phyloP scores from a whole-genome alignment of 2,797 vertebrate species.

The Periophthalmus magnuspinnatus region DNA sequence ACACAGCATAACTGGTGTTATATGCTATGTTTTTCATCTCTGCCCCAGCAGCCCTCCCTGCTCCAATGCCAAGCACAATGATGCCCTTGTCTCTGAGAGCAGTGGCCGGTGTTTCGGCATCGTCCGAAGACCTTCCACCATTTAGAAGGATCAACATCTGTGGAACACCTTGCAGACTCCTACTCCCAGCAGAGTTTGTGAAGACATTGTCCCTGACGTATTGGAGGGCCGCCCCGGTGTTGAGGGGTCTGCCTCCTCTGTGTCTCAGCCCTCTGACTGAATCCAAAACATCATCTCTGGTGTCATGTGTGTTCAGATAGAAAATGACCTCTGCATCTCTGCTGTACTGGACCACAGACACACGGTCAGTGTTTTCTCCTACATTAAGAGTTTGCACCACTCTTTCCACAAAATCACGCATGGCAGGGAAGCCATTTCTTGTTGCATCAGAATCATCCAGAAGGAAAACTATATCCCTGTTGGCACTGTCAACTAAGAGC shows the following conservation, averaged over 20 bases:
- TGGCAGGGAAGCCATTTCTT: slow-evolving; percentile 75
- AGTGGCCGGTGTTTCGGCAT: slow-evolving; percentile 9
- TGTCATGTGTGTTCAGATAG: slow-evolving; percentile 72
- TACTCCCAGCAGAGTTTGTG: slow-evolving; percentile 57
- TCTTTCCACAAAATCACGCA: slow-evolving; percentile 80
- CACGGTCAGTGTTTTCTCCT: slow-evolving; percentile 75
- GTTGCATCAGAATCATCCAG: slow-evolving; percentile 83
- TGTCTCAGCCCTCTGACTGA: slow-evolving; percentile 43
- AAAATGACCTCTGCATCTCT: slow-evolving; percentile 76
- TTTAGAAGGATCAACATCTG: slow-evolving; percentile 34
- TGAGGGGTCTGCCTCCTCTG: slow-evolving; percentile 57
- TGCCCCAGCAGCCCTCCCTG: background rate
- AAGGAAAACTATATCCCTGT: slow-evolving; percentile 85
- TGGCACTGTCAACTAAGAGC: slow-evolving; percentile 26
- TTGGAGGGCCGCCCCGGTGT: slow-evolving; percentile 63
- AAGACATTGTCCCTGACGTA: slow-evolving; percentile 60
- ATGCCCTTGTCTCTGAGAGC: slow-evolving; percentile 9
- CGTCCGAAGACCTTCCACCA: slow-evolving; percentile 64
- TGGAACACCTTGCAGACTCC: slow-evolving; percentile 51
- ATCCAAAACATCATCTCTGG: slow-evolving; percentile 36
- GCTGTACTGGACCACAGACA: slow-evolving; percentile 84
- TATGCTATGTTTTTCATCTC: slow-evolving; percentile 34
- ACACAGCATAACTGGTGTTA: slow-evolving; percentile 42
- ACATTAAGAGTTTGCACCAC: slow-evolving; percentile 80
- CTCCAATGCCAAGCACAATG: slow-evolving; percentile 3